Conservation (phyloP, 2,113 vertebrate genomes). For the Pleuronectes platessa region DNA sequence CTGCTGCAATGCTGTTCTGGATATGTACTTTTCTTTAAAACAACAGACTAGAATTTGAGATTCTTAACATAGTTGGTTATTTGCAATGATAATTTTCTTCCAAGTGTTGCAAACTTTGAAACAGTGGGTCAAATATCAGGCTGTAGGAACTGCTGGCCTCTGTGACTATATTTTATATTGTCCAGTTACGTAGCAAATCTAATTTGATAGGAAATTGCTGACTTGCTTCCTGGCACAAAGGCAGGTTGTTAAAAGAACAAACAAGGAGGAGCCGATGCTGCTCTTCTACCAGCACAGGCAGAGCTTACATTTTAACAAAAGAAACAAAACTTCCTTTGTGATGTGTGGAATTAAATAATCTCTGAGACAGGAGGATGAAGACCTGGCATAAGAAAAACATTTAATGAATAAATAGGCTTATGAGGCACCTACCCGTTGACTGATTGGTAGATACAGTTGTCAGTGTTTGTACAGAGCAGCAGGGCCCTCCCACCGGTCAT, state of each 20-base stretch:
- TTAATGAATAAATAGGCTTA: not conserved
- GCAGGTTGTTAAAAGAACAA: not conserved
- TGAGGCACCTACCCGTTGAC: conserved; percentile 82
- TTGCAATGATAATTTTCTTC: too few relatives aligned
- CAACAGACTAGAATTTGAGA: too few relatives aligned
- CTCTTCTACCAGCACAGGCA: not conserved
- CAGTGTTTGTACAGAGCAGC: conserved; percentile 86
- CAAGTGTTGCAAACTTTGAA: not conserved
- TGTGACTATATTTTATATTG: not conserved
- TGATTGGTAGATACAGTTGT: conserved; percentile 84
- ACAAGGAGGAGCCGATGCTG: not conserved
- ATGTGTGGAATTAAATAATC: too few relatives aligned
- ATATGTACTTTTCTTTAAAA: too few relatives aligned
- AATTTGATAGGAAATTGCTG: not conserved
- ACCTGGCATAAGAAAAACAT: not conserved
- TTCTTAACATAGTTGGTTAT: too few relatives aligned
- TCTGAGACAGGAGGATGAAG: not conserved
- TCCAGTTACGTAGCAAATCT: conserved; percentile 7
- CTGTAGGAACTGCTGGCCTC: not conserved
- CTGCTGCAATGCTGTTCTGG: too few relatives aligned
- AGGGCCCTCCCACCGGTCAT: conserved; percentile 88
- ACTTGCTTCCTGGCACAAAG: not conserved
- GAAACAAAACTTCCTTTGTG: too few relatives aligned
- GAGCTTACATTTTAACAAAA: too few relatives aligned
- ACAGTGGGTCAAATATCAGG: not conserved